Conservation (phyloP, 92 coral and sea anemone genomes). For the Pocillopora grandis region DNA sequence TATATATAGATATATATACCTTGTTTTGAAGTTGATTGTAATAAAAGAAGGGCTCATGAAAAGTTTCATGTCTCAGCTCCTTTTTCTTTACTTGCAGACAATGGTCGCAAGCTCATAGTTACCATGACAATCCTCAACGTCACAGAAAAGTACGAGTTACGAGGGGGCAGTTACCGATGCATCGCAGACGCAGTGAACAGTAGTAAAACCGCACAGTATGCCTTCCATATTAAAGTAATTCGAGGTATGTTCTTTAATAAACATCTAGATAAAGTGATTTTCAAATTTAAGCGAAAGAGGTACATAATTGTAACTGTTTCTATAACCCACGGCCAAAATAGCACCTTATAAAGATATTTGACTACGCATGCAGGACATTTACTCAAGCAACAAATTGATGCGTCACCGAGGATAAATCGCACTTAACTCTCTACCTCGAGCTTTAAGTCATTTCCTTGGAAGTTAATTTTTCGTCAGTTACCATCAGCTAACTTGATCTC, state of each 20-base stretch:
- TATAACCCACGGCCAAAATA: too few relatives aligned
- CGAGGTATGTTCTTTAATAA: background rate
- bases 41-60: background rate
- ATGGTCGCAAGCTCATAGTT: slow-evolving; percentile 22
- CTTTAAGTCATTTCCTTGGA: too few relatives aligned
- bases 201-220: background rate
- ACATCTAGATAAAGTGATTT: background rate
- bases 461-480: too few relatives aligned
- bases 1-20: background rate
- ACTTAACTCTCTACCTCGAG: too few relatives aligned
- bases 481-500: too few relatives aligned
- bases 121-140: slow-evolving; percentile 19
- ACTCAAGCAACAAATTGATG: too few relatives aligned
- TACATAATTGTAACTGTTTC: too few relatives aligned
- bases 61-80: too few relatives aligned
- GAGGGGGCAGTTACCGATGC: slow-evolving; percentile 6
- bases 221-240: slow-evolving; percentile 4
- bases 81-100: background rate
- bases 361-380: too few relatives aligned
- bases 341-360: too few relatives aligned
- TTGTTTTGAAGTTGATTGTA: background rate
- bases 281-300: background rate
- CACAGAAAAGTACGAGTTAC: background rate
- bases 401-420: too few relatives aligned
- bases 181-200: background rate